Evolutionary conservation across 1,140 invertebrate species (phyloP), one percentile per base, ranked within the genome.

Genomic region (Orchesella cincta): DNA sequence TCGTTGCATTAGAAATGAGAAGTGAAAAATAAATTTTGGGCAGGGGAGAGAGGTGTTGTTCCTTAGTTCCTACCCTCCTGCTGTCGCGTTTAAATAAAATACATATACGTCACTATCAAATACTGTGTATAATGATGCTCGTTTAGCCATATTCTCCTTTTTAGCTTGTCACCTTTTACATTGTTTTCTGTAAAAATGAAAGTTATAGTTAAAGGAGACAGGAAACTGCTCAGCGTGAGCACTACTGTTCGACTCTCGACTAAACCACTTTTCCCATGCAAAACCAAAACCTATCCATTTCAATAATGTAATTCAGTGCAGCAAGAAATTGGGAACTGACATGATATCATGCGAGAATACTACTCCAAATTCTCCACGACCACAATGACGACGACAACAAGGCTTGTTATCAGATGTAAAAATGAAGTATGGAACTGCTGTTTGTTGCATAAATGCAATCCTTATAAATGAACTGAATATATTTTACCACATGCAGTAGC

Each of bases 111-210:
- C 54, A 62, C 62, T 67, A 12, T 67, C 62, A 8, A 31, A 12
- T 67, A n/a, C n/a, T 14, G 31, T 67, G 62, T n/a, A 67, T 31
- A 16, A 33, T 8, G n/a, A 31, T 67, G 2, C 1, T 33, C 26
- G n/a, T 57, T n/a, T 26, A 12, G 23, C 33, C 2, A 67, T 67
- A 67, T 8, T 67, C 8, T 67, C 33, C 39, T 67, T 12, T 67
- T 67, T 67, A n/a, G 54, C 54, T 57, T 57, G 54, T n/a, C 54
- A 57, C 54, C 62, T 67, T 31, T 26, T 23, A 67, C 62, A 31
- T 29, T 67, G 31, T 67, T 67, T 67, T 67, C 62, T n/a, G 14
- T 31, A 26, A 29, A 67, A 67, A 29, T 5, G 12, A 29, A 31
- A 67, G n/a, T 57, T n/a, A 57, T n/a, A 33, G n/a, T 29, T 14